Conservation (phyloP, 2,797 vertebrate species). For the Circus cinereus region DNA sequence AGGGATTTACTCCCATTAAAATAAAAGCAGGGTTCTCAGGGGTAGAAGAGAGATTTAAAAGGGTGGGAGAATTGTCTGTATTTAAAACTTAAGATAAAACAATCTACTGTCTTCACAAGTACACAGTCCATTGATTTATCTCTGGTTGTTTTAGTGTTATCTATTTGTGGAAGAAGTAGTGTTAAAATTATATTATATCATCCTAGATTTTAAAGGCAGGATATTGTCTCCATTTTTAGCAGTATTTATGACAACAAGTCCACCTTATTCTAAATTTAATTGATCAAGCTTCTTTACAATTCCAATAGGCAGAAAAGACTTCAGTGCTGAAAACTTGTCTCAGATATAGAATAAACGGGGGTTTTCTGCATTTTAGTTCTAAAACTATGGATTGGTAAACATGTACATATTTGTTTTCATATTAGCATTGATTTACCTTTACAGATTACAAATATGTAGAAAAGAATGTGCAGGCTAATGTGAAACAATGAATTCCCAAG, state of each 20-base stretch:
- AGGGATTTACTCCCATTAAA: neutral
- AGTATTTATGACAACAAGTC: neutral
- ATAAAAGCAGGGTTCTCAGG: neutral
- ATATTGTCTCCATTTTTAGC: neutral
- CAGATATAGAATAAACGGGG: neutral
- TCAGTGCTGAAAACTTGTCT: neutral
- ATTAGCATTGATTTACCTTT: neutral
- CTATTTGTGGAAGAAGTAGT: neutral
- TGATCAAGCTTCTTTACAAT: neutral
- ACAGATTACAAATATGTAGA: neutral
- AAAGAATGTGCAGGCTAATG: neutral
- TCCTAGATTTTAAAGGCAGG: neutral
- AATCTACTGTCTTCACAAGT: neutral
- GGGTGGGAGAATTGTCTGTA: neutral
- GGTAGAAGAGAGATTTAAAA: neutral
- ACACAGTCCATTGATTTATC: neutral
- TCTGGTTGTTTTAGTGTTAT: neutral
- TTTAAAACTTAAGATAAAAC: neutral
- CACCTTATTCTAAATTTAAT: neutral
- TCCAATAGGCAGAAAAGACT: neutral
- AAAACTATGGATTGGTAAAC: neutral
- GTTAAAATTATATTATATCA: neutral
- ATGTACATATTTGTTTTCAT: neutral
- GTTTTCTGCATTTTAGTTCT: neutral
- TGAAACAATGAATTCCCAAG: neutral